These are phyloP conservation scores for Tetanocera ferruginea DNA, from an alignment of 2,888 invertebrate genomes.

Conservation along the genomic window DNA sequence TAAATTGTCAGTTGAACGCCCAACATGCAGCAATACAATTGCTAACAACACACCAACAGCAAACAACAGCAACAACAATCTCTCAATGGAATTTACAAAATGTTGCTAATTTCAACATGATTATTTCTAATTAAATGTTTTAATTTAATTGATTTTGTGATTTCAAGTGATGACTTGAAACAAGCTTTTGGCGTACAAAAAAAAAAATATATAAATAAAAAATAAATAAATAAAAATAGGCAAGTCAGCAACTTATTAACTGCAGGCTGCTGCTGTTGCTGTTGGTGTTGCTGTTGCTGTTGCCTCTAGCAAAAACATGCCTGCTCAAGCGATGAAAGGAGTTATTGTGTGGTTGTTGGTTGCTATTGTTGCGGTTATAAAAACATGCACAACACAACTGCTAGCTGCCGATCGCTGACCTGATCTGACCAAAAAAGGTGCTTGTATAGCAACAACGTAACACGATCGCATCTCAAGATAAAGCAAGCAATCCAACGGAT, in stretches of 20 bases:
- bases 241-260: background rate
- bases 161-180: background rate
- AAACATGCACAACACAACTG: background rate
- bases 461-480: conserved; percentile 27
- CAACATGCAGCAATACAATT: background rate
- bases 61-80: background rate
- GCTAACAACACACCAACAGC: background rate
- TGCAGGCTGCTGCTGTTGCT: background rate
- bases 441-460: conserved; percentile 13
- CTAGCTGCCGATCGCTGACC: conserved; percentile 30
- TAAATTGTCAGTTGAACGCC: conserved; percentile 13
- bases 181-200: background rate
- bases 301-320: background rate
- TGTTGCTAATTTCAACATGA: conserved; percentile 44
- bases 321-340: conserved; percentile 23
- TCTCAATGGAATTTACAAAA: conserved; percentile 29
- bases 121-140: conserved; percentile 48
- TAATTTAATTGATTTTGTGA: conserved; percentile 46
- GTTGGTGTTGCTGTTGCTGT: background rate
- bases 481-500: conserved; percentile 4
- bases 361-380: conserved; percentile 11
- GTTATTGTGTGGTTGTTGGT: conserved; percentile 17
- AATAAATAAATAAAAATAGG: background rate
- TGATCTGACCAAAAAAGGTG: conserved; percentile 33
- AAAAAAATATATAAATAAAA: background rate